Evolutionary conservation across 2,888 invertebrate species (phyloP).

Genomic region (Caradrina kadenii): DNA sequence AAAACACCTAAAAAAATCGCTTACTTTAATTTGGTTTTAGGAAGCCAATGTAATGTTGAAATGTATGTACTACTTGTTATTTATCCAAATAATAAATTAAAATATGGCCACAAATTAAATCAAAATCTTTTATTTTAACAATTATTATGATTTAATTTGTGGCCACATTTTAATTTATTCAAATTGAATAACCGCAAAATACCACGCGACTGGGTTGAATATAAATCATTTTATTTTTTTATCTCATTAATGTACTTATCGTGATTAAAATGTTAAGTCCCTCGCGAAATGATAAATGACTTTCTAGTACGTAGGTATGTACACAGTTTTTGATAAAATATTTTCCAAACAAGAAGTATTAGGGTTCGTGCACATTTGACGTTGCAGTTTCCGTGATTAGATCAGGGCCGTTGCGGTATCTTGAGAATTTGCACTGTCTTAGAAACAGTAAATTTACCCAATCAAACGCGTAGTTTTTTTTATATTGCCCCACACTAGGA

Average conservation of each 20-base stretch:
- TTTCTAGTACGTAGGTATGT: neutral
- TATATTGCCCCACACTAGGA: too few relatives aligned
- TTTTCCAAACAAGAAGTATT: neutral
- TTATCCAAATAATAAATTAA: slow-evolving; percentile 24
- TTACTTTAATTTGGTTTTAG: neutral
- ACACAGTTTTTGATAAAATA: neutral
- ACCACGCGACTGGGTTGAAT: slow-evolving; percentile 12
- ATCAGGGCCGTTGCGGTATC: too few relatives aligned
- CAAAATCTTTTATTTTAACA: neutral
- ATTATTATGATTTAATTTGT: slow-evolving; percentile 10
- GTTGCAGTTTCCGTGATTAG: neutral
- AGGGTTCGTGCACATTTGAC: neutral
- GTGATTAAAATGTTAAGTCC: slow-evolving; percentile 13
- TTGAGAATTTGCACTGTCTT: too few relatives aligned
- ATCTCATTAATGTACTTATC: slow-evolving; percentile 35
- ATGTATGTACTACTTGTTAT: too few relatives aligned
- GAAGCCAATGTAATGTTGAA: neutral
- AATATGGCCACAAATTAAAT: neutral
- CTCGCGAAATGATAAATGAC: slow-evolving; percentile 2
- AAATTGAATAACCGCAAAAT: slow-evolving; percentile 26
- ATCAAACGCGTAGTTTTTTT: too few relatives aligned
- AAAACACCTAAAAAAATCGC: too few relatives aligned
- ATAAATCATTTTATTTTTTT: slow-evolving; percentile 22
- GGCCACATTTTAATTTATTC: slow-evolving; percentile 27
- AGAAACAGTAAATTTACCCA: too few relatives aligned